Conservation (phyloP, 2,888 invertebrate species). For the Alsophila aescularia region DNA sequence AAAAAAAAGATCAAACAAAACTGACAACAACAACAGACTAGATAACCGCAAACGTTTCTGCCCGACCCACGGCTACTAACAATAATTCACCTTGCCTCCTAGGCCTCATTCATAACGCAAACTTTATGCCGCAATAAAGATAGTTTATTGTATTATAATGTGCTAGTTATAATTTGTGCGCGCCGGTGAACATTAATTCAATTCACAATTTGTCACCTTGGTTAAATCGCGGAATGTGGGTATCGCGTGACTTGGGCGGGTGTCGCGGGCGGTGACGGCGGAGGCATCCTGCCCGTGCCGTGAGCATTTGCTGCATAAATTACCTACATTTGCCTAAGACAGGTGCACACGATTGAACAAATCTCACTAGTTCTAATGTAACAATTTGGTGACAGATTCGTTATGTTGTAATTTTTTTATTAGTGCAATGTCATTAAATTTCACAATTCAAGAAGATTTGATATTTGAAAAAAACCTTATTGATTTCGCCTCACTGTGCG, state of each 20-base stretch:
- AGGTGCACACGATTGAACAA: conserved; percentile 9
- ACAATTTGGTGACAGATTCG: too few species aligned
- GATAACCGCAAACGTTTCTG: conserved; percentile 18
- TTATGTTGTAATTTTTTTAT: too few species aligned
- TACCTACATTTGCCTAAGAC: conserved; percentile 43
- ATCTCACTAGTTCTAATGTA: too few species aligned
- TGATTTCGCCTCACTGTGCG: too few species aligned
- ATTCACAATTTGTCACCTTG: conserved; percentile 79
- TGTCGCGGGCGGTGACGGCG: conserved; percentile 43
- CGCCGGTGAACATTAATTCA: conserved; percentile 74
- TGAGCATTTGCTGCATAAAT: conserved; percentile 76
- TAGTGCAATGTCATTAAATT: too few species aligned
- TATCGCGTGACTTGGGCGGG: conserved; percentile 72
- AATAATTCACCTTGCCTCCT: conserved; percentile 9
- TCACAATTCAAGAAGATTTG: too few species aligned
- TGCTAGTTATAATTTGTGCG: conserved; percentile 63
- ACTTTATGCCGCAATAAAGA: conserved; percentile 38
- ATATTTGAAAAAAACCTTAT: too few species aligned
- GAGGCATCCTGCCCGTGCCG: conserved; percentile 60
- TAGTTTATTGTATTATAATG: conserved; percentile 48
- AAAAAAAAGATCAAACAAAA: conserved; percentile 15
- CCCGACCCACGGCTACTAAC: conserved; percentile 8
- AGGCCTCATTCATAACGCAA: conserved; percentile 27
- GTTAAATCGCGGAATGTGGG: conserved; percentile 72
- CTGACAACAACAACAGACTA: conserved; percentile 12